Base-by-base conservation (phyloP, 2,113 vertebrate species). In the Okapia johnstoni region DNA sequence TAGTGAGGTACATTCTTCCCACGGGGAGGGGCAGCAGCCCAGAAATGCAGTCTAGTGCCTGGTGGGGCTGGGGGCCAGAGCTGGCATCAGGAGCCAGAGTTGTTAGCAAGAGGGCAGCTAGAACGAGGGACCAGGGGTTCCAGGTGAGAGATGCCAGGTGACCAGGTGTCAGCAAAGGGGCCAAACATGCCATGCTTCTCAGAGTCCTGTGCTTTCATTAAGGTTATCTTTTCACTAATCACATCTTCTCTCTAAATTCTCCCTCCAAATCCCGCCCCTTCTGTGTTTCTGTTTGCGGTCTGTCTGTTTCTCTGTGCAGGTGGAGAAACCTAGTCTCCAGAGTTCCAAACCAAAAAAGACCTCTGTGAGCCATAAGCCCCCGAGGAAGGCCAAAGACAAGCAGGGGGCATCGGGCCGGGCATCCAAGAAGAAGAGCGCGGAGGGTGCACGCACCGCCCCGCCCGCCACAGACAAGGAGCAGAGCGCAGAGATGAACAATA, bases 401-500 rank as follows among this genome's bases (percentile, higher is more conserved):
- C 99, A 99, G 99, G 98, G 98, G 94, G 97, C 94, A 4, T 98
- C 99, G 1, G 98, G 98, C 97, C 99, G 98, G 94, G 99, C 99
- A 86, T 98, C 99, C 98, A 99, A 99, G 99, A 99, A 99, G 99
- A 99, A 99, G 97, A 98, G 98, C 54, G 96, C 99, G 7, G 99
- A 99, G 98, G 98, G 99, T 19, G 66, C 98, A 97, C 95, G 98
- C 3, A 97, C 99, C 55, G 91, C 98, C 96, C 99, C 98, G 60
- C 98, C 99, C 2, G 99, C 99, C 1, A 99, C 99, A 30, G 99
- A 99, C 98, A 99, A 99, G 99, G 99, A 99, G 99, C 99, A 99
- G 99, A 99, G 99, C 98, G 99, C 99, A 99, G 99, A 99, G 99
- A 99, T 99, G 99, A 99, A 99, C 99, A 99, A 99, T 99, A 99